Percentiles rank a stretch among this genome's conserved stretches.
phyloP scores from a whole-genome alignment of 2,113 vertebrate genomes.

The Cyanistes caeruleus region DNA sequence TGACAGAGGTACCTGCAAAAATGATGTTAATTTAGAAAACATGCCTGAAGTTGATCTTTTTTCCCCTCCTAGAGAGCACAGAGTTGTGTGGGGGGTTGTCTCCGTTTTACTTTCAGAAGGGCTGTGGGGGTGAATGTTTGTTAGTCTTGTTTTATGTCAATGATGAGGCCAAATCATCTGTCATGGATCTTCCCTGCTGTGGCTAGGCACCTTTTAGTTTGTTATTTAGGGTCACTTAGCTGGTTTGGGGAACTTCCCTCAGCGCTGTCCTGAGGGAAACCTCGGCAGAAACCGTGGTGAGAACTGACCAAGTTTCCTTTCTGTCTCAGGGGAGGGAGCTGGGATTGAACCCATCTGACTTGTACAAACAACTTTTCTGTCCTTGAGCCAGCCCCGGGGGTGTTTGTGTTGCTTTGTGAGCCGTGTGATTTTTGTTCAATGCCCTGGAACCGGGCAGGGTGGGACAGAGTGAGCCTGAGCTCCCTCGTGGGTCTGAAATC shows the following conservation, averaged over 20 bases:
- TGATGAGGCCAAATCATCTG: background rate
- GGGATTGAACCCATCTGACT: background rate
- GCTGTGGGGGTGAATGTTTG: background rate
- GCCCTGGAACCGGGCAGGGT: background rate
- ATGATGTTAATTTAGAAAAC: background rate
- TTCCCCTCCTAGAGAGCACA: accelerated
- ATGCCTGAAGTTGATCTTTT: background rate
- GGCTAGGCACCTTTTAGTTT: background rate
- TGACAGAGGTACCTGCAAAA: constrained; percentile 85
- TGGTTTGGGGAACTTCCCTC: background rate
- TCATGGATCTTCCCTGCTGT: background rate
- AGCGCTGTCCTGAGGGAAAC: background rate
- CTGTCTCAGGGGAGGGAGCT: background rate
- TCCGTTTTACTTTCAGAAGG: background rate
- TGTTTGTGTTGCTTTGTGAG: background rate
- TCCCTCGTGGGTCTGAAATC: background rate
- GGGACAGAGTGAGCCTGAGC: accelerated
- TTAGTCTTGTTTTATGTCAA: background rate
- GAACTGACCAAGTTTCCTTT: background rate
- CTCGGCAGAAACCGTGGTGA: accelerated
- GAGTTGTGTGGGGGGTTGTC: background rate
- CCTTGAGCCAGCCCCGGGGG: background rate
- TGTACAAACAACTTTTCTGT: accelerated
- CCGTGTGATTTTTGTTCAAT: background rate
- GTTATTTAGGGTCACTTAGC: background rate